A percentile compares a stretch with the other conserved stretches of the same genome.
Conservation (phyloP, 1,140 invertebrate species). For the Phenacoccus solenopsis region DNA sequence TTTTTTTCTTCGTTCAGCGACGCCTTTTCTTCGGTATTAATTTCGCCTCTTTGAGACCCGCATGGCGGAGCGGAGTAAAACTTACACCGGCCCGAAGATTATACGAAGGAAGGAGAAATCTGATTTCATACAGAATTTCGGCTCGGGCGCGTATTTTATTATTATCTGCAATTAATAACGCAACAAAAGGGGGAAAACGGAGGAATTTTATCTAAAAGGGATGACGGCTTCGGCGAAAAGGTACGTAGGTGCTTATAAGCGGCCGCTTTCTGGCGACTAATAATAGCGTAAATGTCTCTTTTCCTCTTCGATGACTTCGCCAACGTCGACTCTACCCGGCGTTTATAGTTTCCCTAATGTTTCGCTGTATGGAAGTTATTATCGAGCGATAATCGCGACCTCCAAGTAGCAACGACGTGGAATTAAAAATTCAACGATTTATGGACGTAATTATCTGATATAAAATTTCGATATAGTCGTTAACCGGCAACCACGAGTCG, state of each 20-base stretch:
- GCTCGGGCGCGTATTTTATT: not conserved
- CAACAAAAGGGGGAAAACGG: not conserved
- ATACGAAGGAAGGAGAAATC: not conserved
- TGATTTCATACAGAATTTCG: not conserved
- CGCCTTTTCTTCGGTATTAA: no score
- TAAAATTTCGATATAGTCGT: not conserved
- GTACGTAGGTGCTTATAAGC: constrained; percentile 1
- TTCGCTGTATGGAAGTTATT: not conserved
- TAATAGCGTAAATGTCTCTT: not conserved
- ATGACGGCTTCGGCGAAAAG: not conserved
- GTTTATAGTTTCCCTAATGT: not conserved
- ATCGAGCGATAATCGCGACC: not conserved
- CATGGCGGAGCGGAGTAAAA: no score
- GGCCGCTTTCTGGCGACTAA: not conserved
- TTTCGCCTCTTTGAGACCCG: no score
- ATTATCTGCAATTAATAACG: constrained; percentile 3
- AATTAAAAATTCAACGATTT: not conserved
- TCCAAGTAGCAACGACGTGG: not conserved
- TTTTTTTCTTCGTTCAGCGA: not conserved
- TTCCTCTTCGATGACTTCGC: not conserved
- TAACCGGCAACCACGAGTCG: not conserved
- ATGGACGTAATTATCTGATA: not conserved
- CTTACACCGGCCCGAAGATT: no score
- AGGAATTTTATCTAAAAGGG: not conserved
- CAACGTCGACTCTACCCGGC: not conserved